Base-by-base conservation (phyloP, 2,888 invertebrate species). In the Leptogaster cylindrica region DNA sequence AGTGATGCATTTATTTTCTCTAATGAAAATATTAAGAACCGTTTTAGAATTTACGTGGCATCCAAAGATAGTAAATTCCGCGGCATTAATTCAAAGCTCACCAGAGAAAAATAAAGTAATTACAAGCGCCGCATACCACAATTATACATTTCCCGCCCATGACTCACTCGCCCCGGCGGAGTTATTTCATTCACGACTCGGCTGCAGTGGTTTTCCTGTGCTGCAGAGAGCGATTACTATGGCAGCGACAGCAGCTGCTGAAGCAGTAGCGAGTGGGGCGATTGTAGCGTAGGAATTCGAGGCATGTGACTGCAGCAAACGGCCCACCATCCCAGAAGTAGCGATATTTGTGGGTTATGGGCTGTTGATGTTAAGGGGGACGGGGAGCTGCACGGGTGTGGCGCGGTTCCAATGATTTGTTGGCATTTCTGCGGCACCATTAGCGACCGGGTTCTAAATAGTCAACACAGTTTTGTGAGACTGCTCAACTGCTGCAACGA, bases 31-130 rank as follows among this genome's bases (percentile, higher is more conserved):
- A 14, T 50, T 23, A 10, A 50, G 14, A 27, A 50, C 12, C 27
- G 7, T 16, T 52, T 52, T 27, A 14, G 2, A 31, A 51, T 48
- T n/a, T 23, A 25, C 28, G 12, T 33, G 33, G 20, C 52, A 31
- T 52, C 52, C 52, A 52, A 28, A 52, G 52, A 52, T 52, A 52
- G 52, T 33, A 52, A 52, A 52, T 52, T 52, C 52, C 33, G 28
- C 52, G 52, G 31, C 33, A 33, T 52, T 33, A 52, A 52, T 23
- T 52, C 31, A 10, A 52, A 52, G 33, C 16, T 50, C 28, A 27
- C 16, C 16, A 20, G 25, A 31, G 52, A 52, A 52, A 31, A 52
- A 52, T 52, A 7, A 50, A 50, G 52, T 18, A 52, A 52, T 52
- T 52, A 52, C 33, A 31, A 52, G 18, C 33, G 18, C 52, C 52